Evolutionary conservation across 2,113 vertebrate species (phyloP), one percentile per base, ranked within the genome.

Genomic region (Odontophorus gujanensis): DNA sequence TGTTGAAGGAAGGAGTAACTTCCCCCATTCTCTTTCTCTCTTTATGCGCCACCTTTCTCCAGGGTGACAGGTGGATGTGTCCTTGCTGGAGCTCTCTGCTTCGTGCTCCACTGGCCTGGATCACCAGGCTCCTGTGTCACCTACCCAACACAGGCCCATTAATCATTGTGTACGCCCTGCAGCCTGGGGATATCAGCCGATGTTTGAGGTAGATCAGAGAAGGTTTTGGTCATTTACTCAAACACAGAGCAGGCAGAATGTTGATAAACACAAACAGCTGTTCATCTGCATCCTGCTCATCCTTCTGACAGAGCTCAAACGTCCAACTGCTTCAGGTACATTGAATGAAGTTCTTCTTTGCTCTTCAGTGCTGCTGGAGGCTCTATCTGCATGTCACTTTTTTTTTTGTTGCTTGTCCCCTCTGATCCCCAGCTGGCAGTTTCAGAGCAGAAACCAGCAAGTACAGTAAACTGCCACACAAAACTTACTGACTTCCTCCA

Each of bases 91-190:
- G 8, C 34, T 24, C 15, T 24, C 22, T 63, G 7, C 11, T 59
- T 94, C 45, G 13, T 0, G 0, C 21, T 55, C 2, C 7, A 32
- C 26, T 81, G 16, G 9, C 57, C 13, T 20, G 51, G 6, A n/a
- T 68, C 58, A 17, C 51, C 38, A 68, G 38, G 34, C 5, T 68
- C 4, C 43, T 2, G 4, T 6, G 5, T 17, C 6, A 10, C 11
- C 9, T 57, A 17, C 6, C 20, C 6, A 18, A 21, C 3, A 38
- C 2, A 34, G 59, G 28, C 6, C 17, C 6, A 6, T 21, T 2
- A 38, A 34, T 63, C 45, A 4, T 18, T 51, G 26, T 0, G 4
- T 34, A 47, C 14, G 36, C 10, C 30, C 45, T 59, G 7, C 20
- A 55, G 22, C 4, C 16, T 53, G 62, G n/a, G 30, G 22, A 62